Base-by-base conservation (phyloP, 2,113 vertebrate genomes). In the Patagioenas fasciata region DNA sequence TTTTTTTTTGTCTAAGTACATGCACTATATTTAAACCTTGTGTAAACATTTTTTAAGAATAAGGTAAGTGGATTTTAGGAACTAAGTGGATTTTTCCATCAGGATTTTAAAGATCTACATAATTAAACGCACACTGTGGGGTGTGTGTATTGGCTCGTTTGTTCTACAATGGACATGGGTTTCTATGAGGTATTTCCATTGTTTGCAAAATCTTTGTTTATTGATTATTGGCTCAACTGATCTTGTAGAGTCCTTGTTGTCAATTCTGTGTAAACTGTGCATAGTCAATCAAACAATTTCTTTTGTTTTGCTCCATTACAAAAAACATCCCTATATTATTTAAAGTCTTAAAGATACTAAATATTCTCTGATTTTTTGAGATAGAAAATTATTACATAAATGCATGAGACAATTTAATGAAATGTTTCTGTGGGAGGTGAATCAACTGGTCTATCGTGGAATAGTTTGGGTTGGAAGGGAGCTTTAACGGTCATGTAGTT, bases 11-110 rank as follows among this genome's bases (percentile, higher is more conserved):
- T 71, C 50, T 60, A 69, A 62, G 17, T 60, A 51, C 56, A 32
- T 83, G 42, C 29, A 60, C 50, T 80, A 9, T 66, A 83, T 91
- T 44, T 91, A 89, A 88, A 61, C 14, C 6, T 29, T 62, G 13
- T 56, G 56, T 74, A 91, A 95, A 94, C 26, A 71, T 82, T 74
- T 91, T 42, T 80, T 88, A 69, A 80, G 32, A 51, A 50, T 67
- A 91, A 91, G 6, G 34, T 80, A n/a, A 42, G 56, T 73, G 47
- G 28, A 15, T 85, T 88, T 80, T 64, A 72, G 34, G 11, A 75
- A 4, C 25, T 60, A 83, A 53, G 83, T 56, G 15, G 15, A 91
- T 72, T 86, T 96, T 91, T 77, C 67, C 29, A 40, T 66, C 19
- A 66, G 44, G 16, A 91, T 82, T 92, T 95, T 86, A 54, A 91